Evolutionary conservation across 2,888 invertebrate genomes (phyloP).

Genomic region (Tenthredo mesomela): DNA sequence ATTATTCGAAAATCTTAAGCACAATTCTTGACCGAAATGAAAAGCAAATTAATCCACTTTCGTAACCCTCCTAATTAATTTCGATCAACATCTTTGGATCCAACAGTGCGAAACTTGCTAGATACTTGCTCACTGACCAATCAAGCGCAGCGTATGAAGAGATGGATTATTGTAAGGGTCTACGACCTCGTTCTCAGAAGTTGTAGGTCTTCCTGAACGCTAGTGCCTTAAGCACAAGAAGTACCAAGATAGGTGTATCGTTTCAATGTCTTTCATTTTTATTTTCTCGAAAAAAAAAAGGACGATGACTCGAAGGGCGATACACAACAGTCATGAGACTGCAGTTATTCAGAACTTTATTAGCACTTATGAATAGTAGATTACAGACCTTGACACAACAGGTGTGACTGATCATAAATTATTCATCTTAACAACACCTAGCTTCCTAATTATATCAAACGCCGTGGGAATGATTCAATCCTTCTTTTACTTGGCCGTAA

Average conservation of each 20-base stretch:
- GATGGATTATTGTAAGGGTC: conserved; percentile 43
- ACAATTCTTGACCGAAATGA: not conserved
- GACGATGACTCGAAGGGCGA: conserved; percentile 9
- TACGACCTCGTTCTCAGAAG: conserved; percentile 37
- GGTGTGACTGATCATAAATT: conserved; percentile 7
- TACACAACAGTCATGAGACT: conserved; percentile 7
- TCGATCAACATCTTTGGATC: not conserved
- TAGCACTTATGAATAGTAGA: not conserved
- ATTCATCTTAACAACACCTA: not conserved
- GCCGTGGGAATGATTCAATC: too few relatives aligned
- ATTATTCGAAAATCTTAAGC: not conserved
- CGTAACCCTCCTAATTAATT: not conserved
- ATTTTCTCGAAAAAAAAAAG: not conserved
- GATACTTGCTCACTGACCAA: conserved; percentile 19
- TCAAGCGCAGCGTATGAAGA: conserved; percentile 45
- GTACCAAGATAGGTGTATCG: not conserved
- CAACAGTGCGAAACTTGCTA: not conserved
- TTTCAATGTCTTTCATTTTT: not conserved
- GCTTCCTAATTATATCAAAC: not conserved
- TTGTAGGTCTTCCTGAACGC: conserved; percentile 15
- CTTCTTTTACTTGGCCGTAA: not conserved
- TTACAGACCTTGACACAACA: not conserved
- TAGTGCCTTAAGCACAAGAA: not conserved
- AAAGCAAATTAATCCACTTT: not conserved
- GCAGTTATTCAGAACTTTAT: not conserved